phyloP scores from a whole-genome alignment of 2,888 invertebrate species.

The Magallana nippona region DNA sequence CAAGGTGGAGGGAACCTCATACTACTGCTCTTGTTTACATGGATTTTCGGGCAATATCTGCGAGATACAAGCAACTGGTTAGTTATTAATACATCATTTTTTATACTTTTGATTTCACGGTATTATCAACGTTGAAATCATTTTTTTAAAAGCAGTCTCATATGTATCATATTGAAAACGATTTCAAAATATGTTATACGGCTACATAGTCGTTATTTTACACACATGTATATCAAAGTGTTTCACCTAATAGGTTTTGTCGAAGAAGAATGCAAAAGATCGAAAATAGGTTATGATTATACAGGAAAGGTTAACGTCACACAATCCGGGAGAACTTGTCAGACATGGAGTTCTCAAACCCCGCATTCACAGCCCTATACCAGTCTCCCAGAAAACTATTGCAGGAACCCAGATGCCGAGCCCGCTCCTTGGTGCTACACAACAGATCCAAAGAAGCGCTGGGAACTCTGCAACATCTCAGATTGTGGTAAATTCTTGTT shows the following conservation, averaged over 20 bases:
- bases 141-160: no score
- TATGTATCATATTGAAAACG: no score
- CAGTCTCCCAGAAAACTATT: conserved; percentile 13
- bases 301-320: background rate
- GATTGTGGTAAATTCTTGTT: background rate
- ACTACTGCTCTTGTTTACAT: background rate
- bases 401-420: conserved; percentile 15
- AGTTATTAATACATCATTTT: no score
- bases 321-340: conserved; percentile 11
- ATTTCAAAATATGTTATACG: no score
- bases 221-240: no score
- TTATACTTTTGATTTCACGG: no score
- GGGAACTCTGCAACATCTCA: background rate
- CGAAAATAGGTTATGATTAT: background rate
- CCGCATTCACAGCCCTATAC: background rate
- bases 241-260: background rate
- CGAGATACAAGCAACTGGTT: background rate
- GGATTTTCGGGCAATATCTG: conserved; percentile 7
- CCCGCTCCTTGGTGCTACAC: conserved; percentile 27
- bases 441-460: conserved; percentile 21
- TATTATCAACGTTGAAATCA: no score
- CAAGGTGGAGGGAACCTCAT: background rate
- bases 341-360: background rate
- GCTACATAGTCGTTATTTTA: no score
- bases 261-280: background rate